Base-by-base conservation (phyloP, 2,797 vertebrate species). In the Gadopsis marmoratus region DNA sequence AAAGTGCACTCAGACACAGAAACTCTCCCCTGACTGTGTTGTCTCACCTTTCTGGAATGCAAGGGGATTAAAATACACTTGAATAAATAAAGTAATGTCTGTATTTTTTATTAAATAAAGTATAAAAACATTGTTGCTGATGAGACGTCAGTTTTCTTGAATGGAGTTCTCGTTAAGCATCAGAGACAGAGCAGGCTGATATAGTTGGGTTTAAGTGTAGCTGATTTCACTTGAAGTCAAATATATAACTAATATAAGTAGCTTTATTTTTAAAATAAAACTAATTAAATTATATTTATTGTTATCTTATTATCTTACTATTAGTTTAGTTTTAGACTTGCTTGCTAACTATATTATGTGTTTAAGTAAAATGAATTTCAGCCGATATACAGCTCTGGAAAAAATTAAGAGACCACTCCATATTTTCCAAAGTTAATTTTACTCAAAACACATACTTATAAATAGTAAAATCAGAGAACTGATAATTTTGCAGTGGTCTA, bases 11-110 rank as follows among this genome's bases (percentile, higher is more conserved):
- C 65, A 53, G 65, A 55, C 31, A 21, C n/a, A 53, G 31, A 62
- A 47, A n/a, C 66, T 50, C 37, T 43, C 21, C 16, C 16, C n/a
- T 17, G 45, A 72, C 29, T 6, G 31, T 29, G 39, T 0, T 1
- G 47, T 56, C 45, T 58, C 31, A 71, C 51, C 59, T 70, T 35
- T 80, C 21, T 13, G 17, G 11, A 31, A 33, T 11, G 3, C 29
- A 55, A 31, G 5, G 4, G 63, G 59, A 58, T 69, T 81, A 62
- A 70, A 81, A 68, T 26, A 55, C 11, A 41, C 11, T 43, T 26
- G 26, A 26, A 26, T 26, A 26, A 26, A 26, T 26, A 26, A 26
- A 26, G 26, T 26, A 26, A 26, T 26, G 26, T 26, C 2, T 26
- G 26, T 26, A 26, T 26, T 26, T 26, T 26, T 26, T 26, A 26